phyloP scores from a whole-genome alignment of 2,113 vertebrate genomes.

The human region GRCh38 chr12:49517501-49518000 shows the following conservation, averaged over 20 bases:
- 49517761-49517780: background rate
- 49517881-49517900: no score
- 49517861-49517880: background rate
- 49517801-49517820: background rate
- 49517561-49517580: background rate
- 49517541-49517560: slow-evolving; percentile 2
- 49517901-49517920: background rate
- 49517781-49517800: background rate
- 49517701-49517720: background rate
- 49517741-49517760: background rate
- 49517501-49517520: background rate
- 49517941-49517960: background rate
- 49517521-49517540: background rate
- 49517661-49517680: background rate
- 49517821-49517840: background rate
- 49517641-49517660: background rate
- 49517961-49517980: background rate
- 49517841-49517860: background rate
- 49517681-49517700: background rate
- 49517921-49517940: background rate
- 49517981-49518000: background rate
- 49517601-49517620: background rate
- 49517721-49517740: background rate
- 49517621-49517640: background rate
- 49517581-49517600: background rate